A percentile compares a stretch with the other conserved stretches of the same genome.
These are phyloP conservation scores for Drosophila obscura DNA, from an alignment of 1,140 invertebrate species.

Conservation along the genomic window DNA sequence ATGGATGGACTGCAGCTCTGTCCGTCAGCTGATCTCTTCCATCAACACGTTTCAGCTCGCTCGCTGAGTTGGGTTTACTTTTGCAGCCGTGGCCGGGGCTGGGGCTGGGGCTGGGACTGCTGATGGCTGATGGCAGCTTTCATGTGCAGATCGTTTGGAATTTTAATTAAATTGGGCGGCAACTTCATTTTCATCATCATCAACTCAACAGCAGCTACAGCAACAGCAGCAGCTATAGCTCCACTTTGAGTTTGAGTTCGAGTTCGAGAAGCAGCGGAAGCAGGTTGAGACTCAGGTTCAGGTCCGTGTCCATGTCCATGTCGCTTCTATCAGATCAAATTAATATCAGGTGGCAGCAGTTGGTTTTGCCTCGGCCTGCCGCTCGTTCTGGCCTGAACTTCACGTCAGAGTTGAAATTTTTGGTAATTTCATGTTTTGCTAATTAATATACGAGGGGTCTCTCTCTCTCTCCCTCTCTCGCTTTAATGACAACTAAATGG, in stretches of 20 bases:
- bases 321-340: slow-evolving; percentile 68
- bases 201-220: slow-evolving; percentile 47
- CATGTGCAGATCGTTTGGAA: slow-evolving; percentile 83
- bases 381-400: slow-evolving; percentile 1
- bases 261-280: not conserved
- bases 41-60: slow-evolving; percentile 43
- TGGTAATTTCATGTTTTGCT: slow-evolving; percentile 75
- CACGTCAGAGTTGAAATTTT: slow-evolving; percentile 24
- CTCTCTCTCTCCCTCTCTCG: too few species aligned
- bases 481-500: slow-evolving; percentile 71
- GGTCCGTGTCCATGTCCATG: slow-evolving; percentile 1
- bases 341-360: slow-evolving; percentile 66
- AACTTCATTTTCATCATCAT: slow-evolving; percentile 83
- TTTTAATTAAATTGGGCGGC: slow-evolving; percentile 83
- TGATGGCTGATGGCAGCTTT: slow-evolving; percentile 24
- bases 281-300: slow-evolving; percentile 16
- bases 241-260: not conserved
- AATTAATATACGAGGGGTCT: slow-evolving; percentile 70
- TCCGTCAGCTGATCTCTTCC: slow-evolving; percentile 53
- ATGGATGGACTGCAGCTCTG: slow-evolving; percentile 9
- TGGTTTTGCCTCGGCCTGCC: slow-evolving; percentile 5
- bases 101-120: slow-evolving; percentile 5
- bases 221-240: slow-evolving; percentile 26
- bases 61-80: slow-evolving; percentile 44
- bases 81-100: slow-evolving; percentile 7